phyloP scores from a whole-genome alignment of 2,797 vertebrate species.

The Emys orbicularis region DNA sequence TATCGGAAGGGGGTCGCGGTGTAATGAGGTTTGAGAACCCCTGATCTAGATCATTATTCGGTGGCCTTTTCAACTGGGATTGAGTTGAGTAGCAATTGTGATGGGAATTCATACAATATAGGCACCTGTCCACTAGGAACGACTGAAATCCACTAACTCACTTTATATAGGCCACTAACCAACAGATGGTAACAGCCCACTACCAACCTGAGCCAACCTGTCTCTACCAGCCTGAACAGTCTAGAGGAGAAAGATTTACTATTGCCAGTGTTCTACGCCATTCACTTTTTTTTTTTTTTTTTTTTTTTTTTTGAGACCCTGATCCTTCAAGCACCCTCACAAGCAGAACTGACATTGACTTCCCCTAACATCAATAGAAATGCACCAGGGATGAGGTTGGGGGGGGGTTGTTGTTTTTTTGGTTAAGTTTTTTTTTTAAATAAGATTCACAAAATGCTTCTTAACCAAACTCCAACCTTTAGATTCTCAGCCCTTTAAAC shows the following conservation, averaged over 20 bases:
- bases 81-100: rapidly evolving
- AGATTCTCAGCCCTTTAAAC: conserved; percentile 7
- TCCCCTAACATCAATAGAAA: not conserved
- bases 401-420: not conserved
- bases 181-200: not conserved
- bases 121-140: not conserved
- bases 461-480: conserved; percentile 43
- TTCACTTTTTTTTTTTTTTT: conserved; percentile 4
- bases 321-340: not conserved
- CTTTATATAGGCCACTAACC: not conserved
- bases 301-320: conserved; percentile 47
- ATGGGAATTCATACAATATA: rapidly evolving
- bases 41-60: not conserved
- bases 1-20: no score
- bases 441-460: not conserved
- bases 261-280: not conserved
- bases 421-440: not conserved
- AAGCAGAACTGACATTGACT: conserved; percentile 2
- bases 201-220: not conserved
- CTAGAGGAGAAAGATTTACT: not conserved
- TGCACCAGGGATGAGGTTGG: conserved; percentile 12
- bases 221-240: not conserved
- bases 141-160: not conserved
- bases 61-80: not conserved
- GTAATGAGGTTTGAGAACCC: no score